Base-by-base conservation (phyloP, 2,113 vertebrate genomes). In the Centropus bengalensis region DNA sequence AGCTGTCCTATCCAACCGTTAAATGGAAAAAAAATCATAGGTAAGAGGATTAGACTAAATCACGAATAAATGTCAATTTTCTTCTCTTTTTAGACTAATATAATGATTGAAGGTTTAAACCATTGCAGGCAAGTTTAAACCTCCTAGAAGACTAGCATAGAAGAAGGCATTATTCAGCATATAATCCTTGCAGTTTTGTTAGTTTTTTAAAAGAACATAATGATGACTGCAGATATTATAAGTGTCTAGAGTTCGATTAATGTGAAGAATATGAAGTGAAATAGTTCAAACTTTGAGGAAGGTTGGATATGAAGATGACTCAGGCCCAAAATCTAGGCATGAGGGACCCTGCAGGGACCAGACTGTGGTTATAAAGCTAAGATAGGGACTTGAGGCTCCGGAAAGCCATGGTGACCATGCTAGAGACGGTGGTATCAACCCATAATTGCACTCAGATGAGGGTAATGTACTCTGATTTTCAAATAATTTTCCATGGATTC, bases 31-130 rank as follows among this genome's bases (percentile, higher is more conserved):
- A 92, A 17, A 1, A 21, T 10, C 30, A 80, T 33, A 83, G 4
- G 15, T 93, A 89, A 91, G 13, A 91, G 15, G 79, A 91, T 91
- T 91, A 83, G 24, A 54, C n/a, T 70, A 93, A 93, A 94, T 87
- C 45, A 87, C 82, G 76, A 92, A 79, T 88, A 83, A 74, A 62
- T 82, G 36, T 66, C 70, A 86, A 36, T 88, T 86, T 94, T 66
- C 28, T 91, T 89, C 60, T 89, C 38, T 83, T 94, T 88, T 56
- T 91, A 36, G 21, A 73, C 21, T 56, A 86, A 63, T 22, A 79
- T 38, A 75, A 40, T 36, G 38, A 91, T 88, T 81, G 81, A 83
- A 75, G 14, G 17, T 86, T 91, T 94, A 75, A 96, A 85, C 51
- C 4, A 32, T 69, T 92, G 86, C 75, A 83, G 62, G 74, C 28